A percentile compares a stretch with the other conserved stretches of the same genome.
These are phyloP conservation scores for Cabera pusaria DNA, from an alignment of 2,888 invertebrate genomes.

Conservation along the genomic window DNA sequence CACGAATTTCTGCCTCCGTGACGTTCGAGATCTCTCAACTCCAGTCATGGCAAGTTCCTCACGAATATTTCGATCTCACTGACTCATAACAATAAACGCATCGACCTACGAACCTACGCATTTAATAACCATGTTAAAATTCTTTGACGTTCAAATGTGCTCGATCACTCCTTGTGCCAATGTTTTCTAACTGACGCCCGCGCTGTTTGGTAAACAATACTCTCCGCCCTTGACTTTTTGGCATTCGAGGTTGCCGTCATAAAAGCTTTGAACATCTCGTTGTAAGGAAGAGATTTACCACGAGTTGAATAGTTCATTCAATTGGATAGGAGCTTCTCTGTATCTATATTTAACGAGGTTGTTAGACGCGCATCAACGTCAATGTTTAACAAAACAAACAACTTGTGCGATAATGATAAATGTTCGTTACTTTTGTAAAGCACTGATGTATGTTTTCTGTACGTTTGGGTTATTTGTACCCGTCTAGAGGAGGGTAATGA, in stretches of 20 bases:
- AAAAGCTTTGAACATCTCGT: conserved; percentile 49
- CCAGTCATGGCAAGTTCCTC: conserved; percentile 31
- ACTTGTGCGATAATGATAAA: conserved; percentile 7
- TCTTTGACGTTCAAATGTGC: conserved; percentile 36
- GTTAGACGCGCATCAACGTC: conserved; percentile 16
- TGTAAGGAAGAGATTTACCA: conserved; percentile 44
- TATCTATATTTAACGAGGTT: conserved; percentile 30
- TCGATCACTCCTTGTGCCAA: conserved; percentile 31
- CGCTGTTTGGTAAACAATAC: conserved; percentile 58
- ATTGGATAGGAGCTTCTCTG: conserved; percentile 25
- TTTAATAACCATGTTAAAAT: conserved; percentile 39
- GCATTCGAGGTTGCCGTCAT: conserved; percentile 50
- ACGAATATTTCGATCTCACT: conserved; percentile 42
- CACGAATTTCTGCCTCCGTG: conserved; percentile 40
- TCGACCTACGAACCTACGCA: conserved; percentile 37
- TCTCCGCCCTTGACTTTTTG: conserved; percentile 66
- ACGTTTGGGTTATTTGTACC: too few species aligned
- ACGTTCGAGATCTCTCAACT: conserved; percentile 34
- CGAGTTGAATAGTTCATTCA: conserved; percentile 34
- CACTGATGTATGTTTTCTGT: too few species aligned
- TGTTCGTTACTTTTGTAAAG: too few species aligned
- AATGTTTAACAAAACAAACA: conserved; percentile 11
- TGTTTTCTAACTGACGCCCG: conserved; percentile 23
- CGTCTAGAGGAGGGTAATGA: too few species aligned
- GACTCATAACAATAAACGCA: conserved; percentile 27